These are phyloP conservation scores for Solenodon paradoxus DNA, from an alignment of 2,113 vertebrate species.

Conservation along the genomic window DNA sequence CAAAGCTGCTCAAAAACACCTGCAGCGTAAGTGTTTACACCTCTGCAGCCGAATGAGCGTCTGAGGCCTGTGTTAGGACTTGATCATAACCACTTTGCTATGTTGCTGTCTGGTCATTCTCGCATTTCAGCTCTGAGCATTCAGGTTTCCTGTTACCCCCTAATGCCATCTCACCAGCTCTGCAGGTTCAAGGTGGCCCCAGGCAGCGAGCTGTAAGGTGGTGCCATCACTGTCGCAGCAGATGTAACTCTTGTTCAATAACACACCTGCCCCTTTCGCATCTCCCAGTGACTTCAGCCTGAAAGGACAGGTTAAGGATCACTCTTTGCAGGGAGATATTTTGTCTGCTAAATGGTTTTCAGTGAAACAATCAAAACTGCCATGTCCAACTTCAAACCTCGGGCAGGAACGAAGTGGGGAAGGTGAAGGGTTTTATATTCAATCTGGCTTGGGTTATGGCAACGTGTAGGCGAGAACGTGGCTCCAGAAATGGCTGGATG, in stretches of 20 bases:
- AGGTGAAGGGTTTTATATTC: neutral
- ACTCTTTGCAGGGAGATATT: conserved; percentile 85
- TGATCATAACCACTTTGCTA: conserved; percentile 78
- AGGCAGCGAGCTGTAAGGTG: conserved; percentile 79
- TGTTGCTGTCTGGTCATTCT: conserved; percentile 81
- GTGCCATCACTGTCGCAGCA: conserved; percentile 86
- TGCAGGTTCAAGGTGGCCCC: conserved; percentile 89
- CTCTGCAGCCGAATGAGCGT: conserved; percentile 57
- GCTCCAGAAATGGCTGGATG: neutral
- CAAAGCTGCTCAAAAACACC: conserved; percentile 50
- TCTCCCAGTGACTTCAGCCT: conserved; percentile 85
- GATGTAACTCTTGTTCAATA: conserved; percentile 90
- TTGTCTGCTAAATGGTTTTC: conserved; percentile 88
- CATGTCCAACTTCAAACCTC: conserved; percentile 85
- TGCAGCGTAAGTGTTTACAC: neutral
- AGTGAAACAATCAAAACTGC: conserved; percentile 89
- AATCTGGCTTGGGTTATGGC: neutral
- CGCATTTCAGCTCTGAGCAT: conserved; percentile 84
- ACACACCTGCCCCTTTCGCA: conserved; percentile 86
- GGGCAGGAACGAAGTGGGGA: neutral
- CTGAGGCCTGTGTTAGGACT: conserved; percentile 76
- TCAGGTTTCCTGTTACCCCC: conserved; percentile 85
- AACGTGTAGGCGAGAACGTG: neutral
- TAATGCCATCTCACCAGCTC: conserved; percentile 84
- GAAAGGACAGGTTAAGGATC: conserved; percentile 86